Percentiles rank a stretch among this genome's conserved stretches.
These are phyloP conservation scores for Cheilinus undulatus DNA, from an alignment of 2,113 vertebrate species.

Conservation along the genomic window DNA sequence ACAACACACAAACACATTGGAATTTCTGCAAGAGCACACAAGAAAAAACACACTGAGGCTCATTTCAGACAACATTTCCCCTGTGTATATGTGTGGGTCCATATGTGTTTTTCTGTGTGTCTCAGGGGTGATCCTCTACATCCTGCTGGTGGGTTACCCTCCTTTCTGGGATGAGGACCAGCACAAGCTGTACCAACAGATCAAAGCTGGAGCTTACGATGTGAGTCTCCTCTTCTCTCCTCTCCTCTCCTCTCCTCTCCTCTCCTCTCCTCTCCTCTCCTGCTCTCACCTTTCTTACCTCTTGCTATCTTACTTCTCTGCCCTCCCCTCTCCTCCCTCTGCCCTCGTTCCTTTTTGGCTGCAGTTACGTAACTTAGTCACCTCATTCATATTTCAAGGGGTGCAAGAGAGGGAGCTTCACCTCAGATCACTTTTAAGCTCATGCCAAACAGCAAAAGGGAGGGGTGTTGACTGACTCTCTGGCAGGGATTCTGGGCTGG, in stretches of 20 bases:
- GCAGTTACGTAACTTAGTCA: slow-evolving; percentile 63
- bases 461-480: slow-evolving; percentile 14
- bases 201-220: slow-evolving; percentile 97
- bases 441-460: slow-evolving; percentile 21
- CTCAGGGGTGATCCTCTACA: slow-evolving; percentile 96
- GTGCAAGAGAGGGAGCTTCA: slow-evolving; percentile 47
- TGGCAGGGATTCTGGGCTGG: slow-evolving; percentile 47
- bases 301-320: not conserved
- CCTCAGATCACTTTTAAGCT: slow-evolving; percentile 43
- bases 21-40: slow-evolving; percentile 16
- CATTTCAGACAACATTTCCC: slow-evolving; percentile 11
- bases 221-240: slow-evolving; percentile 82
- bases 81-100: slow-evolving; percentile 6
- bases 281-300: not conserved
- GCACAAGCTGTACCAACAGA: slow-evolving; percentile 98
- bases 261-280: slow-evolving; percentile 17
- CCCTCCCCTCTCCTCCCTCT: slow-evolving; percentile 22
- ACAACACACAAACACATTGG: slow-evolving; percentile 9
- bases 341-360: slow-evolving; percentile 55
- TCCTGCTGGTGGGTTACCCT: slow-evolving; percentile 97
- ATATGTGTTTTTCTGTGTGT: slow-evolving; percentile 57
- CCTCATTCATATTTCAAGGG: slow-evolving; percentile 77
- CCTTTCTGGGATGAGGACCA: slow-evolving; percentile 99
- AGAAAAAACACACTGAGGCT: slow-evolving; percentile 3
- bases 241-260: slow-evolving; percentile 29